A percentile compares a stretch with the other conserved stretches of the same genome.
These are phyloP conservation scores for Chaetoderma sp. DNA, from an alignment of 2,888 invertebrate species.

Conservation along the genomic window DNA sequence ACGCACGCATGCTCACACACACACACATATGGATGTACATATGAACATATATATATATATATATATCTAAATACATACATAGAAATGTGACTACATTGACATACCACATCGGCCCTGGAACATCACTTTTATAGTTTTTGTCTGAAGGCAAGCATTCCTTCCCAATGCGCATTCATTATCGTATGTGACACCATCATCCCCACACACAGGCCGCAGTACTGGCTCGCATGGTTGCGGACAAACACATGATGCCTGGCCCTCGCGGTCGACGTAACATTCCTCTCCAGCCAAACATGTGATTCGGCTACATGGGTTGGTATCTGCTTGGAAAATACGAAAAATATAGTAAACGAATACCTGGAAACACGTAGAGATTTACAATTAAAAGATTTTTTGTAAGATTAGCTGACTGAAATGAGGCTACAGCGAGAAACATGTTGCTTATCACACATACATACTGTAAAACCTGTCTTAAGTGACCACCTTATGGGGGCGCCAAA, in stretches of 20 bases:
- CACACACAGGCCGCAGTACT: constrained; percentile 76
- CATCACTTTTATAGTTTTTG: constrained; percentile 80
- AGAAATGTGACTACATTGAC: constrained; percentile 67
- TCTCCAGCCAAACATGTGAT: constrained; percentile 83
- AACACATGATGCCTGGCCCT: constrained; percentile 85
- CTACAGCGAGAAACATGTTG: no score
- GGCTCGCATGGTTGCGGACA: constrained; percentile 87
- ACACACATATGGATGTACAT: not conserved
- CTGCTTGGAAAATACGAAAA: constrained; percentile 70
- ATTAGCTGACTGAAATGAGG: no score
- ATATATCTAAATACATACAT: not conserved
- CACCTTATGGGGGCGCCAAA: no score
- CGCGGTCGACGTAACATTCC: constrained; percentile 84
- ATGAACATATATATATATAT: constrained; percentile 3
- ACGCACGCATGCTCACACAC: not conserved
- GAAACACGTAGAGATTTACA: no score
- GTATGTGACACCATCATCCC: constrained; percentile 72
- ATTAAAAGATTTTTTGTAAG: no score
- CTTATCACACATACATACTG: no score
- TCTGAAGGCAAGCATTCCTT: constrained; percentile 81
- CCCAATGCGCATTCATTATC: constrained; percentile 82
- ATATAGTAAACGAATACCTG: no score
- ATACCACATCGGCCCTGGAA: constrained; percentile 89
- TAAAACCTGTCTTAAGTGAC: no score
- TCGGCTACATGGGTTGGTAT: constrained; percentile 86